These are phyloP conservation scores for Phylloscopus whistleri DNA, from an alignment of 2,113 vertebrate genomes.

Conservation along the genomic window DNA sequence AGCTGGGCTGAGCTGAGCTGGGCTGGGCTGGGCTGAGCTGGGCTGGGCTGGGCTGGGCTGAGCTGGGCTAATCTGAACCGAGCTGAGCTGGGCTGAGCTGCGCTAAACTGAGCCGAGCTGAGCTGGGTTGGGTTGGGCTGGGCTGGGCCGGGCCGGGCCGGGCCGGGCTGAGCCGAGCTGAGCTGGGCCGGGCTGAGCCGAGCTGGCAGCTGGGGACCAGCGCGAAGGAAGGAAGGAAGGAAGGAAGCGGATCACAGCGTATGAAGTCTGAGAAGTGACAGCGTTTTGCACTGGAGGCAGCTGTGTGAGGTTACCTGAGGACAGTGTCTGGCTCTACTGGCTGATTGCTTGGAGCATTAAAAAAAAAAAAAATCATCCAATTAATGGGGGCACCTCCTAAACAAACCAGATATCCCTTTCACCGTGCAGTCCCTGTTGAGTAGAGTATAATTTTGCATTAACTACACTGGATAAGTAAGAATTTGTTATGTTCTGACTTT, in stretches of 20 bases:
- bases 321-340: slow-evolving; percentile 48
- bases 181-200: background rate
- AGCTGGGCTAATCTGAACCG: background rate
- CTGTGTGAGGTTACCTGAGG: slow-evolving; percentile 64
- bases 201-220: background rate
- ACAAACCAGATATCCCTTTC: slow-evolving; percentile 43
- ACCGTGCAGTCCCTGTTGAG: background rate
- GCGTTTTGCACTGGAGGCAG: slow-evolving; percentile 48
- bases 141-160: background rate
- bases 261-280: slow-evolving; percentile 53
- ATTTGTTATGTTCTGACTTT: slow-evolving; percentile 43
- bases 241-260: slow-evolving; percentile 17
- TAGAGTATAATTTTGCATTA: slow-evolving; percentile 51
- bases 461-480: slow-evolving; percentile 46
- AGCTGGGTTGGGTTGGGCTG: background rate
- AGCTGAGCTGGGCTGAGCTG: background rate
- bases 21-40: too few species aligned
- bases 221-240: background rate
- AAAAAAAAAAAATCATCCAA: background rate
- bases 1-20: too few species aligned
- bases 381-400: slow-evolving; percentile 52
- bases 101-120: background rate
- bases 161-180: rapidly evolving
- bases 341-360: slow-evolving; percentile 26
- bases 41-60: background rate